Base-by-base conservation (phyloP, 2,797 vertebrate genomes). In the Etheostoma perlongum region DNA sequence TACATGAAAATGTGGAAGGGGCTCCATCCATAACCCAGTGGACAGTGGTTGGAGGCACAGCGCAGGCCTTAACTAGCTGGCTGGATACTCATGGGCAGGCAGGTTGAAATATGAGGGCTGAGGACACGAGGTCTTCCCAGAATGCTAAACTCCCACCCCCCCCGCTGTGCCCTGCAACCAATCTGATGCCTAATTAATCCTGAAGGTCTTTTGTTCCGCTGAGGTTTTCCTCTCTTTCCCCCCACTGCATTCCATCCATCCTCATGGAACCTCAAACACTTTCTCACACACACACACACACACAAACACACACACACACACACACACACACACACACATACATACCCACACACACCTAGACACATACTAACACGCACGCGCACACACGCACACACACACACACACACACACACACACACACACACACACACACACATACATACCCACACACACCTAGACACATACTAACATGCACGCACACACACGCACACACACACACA, bases 151-250 rank as follows among this genome's bases (percentile, higher is more conserved):
- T 87, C 87, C 30, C 68, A 14, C 70, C 19, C 69, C 73, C 65
- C 83, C 77, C 57, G 10, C 81, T 66, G 85, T 90, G 90, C 93
- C 92, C 91, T 89, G 89, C 92, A 95, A 93, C 93, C 94, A 95
- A 95, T 95, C 93, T 92, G 94, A 95, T 90, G 92, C 91, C 93
- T 95, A 95, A 96, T 95, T 96, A 95, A 95, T 96, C 94, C 93
- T 94, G 93, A 95, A 94, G 94, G 94, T 94, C 93, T 94, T 95
- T 94, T 94, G 92, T 95, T 94, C 94, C 90, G 72, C 92, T 88
- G 92, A 93, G 92, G 86, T 83, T 92, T 91, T 87, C 85, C 85
- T 84, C 86, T 91, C 86, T 85, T 83, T 81, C 70, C 72, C 86
- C 79, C 81, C 57, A 77, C 85, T 85, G 82, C 90, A 85, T 82